These are phyloP conservation scores for Euclidia mi DNA, from an alignment of 2,888 invertebrate genomes.

Conservation along the genomic window DNA sequence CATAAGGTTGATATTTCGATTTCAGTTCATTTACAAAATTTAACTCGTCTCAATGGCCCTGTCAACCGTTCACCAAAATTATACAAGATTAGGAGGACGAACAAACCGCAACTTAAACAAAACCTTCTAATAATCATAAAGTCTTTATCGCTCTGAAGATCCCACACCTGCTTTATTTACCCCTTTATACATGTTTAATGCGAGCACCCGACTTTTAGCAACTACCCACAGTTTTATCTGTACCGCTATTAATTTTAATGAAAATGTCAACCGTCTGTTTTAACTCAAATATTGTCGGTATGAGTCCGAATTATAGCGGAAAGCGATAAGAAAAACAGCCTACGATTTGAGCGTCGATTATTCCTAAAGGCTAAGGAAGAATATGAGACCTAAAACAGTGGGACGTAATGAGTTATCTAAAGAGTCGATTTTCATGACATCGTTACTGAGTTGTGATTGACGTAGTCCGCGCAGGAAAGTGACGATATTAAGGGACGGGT, in stretches of 20 bases:
- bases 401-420: no score
- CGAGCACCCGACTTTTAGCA: constrained; percentile 32
- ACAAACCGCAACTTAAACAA: no score
- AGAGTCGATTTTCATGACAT: no score
- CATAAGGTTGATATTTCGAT: no score
- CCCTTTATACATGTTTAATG: constrained; percentile 30
- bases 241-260: constrained; percentile 46
- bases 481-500: no score
- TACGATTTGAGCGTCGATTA: not conserved
- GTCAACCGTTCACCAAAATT: no score
- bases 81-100: no score
- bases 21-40: no score
- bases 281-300: constrained; percentile 25
- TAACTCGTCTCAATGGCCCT: no score
- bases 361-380: not conserved
- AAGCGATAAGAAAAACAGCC: constrained; percentile 7
- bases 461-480: no score
- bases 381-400: constrained; percentile 3
- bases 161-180: constrained; percentile 12
- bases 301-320: constrained; percentile 5
- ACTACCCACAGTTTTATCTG: constrained; percentile 32
- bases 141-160: constrained; percentile 1
- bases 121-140: constrained; percentile 1
- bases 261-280: constrained; percentile 33
- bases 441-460: no score